Base-by-base conservation (phyloP, 2,797 vertebrate genomes). In the Apodemus agrarius region DNA sequence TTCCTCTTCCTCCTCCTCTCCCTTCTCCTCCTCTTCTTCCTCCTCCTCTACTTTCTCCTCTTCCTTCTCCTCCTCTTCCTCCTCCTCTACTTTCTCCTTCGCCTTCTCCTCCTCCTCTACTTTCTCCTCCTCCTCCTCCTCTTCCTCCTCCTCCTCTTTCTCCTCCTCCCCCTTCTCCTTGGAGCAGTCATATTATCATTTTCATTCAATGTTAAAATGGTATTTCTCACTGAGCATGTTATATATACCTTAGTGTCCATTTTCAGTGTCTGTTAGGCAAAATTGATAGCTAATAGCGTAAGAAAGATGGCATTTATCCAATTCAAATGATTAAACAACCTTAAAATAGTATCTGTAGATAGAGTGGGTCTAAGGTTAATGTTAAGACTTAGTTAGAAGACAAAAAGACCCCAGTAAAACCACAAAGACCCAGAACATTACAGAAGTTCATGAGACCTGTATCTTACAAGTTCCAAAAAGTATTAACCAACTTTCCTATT, bases 311-410 rank as follows among this genome's bases (percentile, higher is more conserved):
- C 31, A 69, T 67, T 93, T 80, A 92, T 72, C 9, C 29, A 86
- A 76, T 17, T 81, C n/a, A 87, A 81, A 63, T 83, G n/a, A 94
- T 59, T 59, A 87, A 89, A 57, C 4, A 82, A 43, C 67, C 52
- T 93, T 92, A 69, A 89, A 65, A 83, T 61, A 59, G 0, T 79
- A 49, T 69, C 43, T 86, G 26, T 75, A 72, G 49, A 87, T 54
- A 95, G 67, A 87, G 83, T 93, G 75, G 59, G 34, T 90, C 54
- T 86, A 95, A 75, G 40, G 72, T 81, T 34, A 89, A 57, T 5
- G 37, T 37, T 85, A 92, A 82, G 49, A n/a, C 59, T 59, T 96
- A 94, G 79, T 76, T n/a, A 54, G 24, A 97, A 87, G 37, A 94
- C n/a, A 83, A 93, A 84, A 40, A 34, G 59, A 52, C 29, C 16